Conservation (phyloP, 2,888 invertebrate species). For the Vanessa cardui region DNA sequence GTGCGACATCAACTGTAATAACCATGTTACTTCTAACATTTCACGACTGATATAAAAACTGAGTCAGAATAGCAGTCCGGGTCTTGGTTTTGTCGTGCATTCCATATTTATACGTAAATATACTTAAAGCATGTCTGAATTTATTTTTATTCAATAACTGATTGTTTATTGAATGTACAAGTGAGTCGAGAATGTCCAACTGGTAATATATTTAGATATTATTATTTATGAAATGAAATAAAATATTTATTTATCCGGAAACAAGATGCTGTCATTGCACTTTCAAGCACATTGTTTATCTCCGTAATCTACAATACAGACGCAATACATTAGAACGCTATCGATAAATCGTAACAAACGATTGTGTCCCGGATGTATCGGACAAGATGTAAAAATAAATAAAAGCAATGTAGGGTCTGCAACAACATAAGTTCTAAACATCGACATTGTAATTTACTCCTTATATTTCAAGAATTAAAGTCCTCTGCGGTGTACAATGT, state of each 20-base stretch:
- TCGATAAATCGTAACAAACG: slow-evolving; percentile 60
- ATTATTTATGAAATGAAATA: background rate
- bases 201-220: background rate
- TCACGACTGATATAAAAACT: too few species aligned
- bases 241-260: slow-evolving; percentile 6
- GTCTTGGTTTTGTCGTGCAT: too few species aligned
- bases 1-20: too few species aligned
- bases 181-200: too few species aligned
- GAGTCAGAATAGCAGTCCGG: too few species aligned
- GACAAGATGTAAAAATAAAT: slow-evolving; percentile 79
- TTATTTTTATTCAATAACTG: too few species aligned
- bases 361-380: slow-evolving; percentile 68
- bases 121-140: too few species aligned
- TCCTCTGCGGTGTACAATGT: slow-evolving; percentile 2
- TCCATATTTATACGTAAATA: too few species aligned
- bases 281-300: slow-evolving; percentile 37
- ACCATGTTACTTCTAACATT: too few species aligned
- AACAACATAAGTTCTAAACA: slow-evolving; percentile 71
- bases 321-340: slow-evolving; percentile 47
- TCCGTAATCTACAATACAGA: slow-evolving; percentile 38
- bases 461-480: slow-evolving; percentile 22
- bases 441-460: slow-evolving; percentile 17
- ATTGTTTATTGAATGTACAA: too few species aligned
- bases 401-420: slow-evolving; percentile 56
- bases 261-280: slow-evolving; percentile 17